Percentiles rank a stretch among this genome's conserved stretches.
Conservation (phyloP, 1,140 invertebrate genomes). For the Araneus ventricosus region DNA sequence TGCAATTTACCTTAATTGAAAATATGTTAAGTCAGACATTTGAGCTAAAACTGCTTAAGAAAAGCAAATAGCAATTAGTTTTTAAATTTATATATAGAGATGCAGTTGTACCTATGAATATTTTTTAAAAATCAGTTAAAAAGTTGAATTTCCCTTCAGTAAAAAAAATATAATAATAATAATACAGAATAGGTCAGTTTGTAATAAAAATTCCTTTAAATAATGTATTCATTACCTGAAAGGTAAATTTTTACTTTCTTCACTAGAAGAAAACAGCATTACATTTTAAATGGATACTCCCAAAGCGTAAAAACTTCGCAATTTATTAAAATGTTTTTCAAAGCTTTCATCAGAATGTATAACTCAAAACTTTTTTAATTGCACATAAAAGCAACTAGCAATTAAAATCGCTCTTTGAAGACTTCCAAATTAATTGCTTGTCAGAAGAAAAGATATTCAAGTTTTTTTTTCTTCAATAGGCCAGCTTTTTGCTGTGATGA, state of each 20-base stretch:
- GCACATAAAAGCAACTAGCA: conserved; percentile 4
- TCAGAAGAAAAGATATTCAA: not conserved
- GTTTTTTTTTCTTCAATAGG: not conserved
- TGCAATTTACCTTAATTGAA: no score
- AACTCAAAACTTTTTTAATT: conserved; percentile 6
- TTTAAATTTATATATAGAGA: no score
- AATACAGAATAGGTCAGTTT: no score
- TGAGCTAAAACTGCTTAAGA: no score
- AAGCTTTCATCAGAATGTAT: not conserved
- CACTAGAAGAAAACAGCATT: not conserved
- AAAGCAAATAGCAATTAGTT: no score
- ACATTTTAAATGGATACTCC: not conserved
- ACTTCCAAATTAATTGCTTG: conserved; percentile 17
- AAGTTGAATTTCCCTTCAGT: no score
- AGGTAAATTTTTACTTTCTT: not conserved
- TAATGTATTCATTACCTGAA: no score
- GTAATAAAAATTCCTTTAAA: no score
- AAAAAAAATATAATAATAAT: no score
- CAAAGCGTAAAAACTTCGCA: not conserved
- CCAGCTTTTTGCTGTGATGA: not conserved
- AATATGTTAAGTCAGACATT: no score
- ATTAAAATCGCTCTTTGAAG: conserved; percentile 12
- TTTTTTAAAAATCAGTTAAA: no score
- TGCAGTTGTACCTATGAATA: no score
- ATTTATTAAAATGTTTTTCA: not conserved